Evolutionary conservation across 2,888 invertebrate genomes (phyloP).

Genomic region (Meandrusa payeni): DNA sequence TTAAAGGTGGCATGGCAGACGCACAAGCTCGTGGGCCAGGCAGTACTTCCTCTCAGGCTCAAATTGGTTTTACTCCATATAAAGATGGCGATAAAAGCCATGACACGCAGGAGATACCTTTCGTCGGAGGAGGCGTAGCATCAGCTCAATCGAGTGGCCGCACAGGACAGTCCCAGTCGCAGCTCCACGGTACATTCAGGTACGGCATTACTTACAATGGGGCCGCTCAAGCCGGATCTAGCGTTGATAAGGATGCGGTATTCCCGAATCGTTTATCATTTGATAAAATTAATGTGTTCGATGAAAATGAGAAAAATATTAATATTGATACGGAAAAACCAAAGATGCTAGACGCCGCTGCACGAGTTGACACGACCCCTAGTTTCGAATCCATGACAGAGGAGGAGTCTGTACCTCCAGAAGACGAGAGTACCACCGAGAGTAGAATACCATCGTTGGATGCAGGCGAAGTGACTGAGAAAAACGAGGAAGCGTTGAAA

Average conservation of each 20-base stretch:
- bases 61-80: conserved; percentile 91
- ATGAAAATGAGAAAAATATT: conserved; percentile 63
- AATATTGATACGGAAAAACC: conserved; percentile 45
- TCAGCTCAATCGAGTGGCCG: conserved; percentile 88
- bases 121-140: conserved; percentile 88
- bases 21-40: conserved; percentile 92
- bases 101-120: conserved; percentile 76
- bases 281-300: conserved; percentile 68
- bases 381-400: conserved; percentile 24
- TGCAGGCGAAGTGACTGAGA: conserved; percentile 28
- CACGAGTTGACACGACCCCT: conserved; percentile 30
- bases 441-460: conserved; percentile 16
- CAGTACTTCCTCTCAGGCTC: conserved; percentile 92
- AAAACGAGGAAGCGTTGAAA: conserved; percentile 39
- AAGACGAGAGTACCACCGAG: conserved; percentile 23
- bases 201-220: conserved; percentile 89
- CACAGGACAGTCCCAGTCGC: conserved; percentile 90
- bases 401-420: conserved; percentile 12
- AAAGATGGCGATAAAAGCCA: conserved; percentile 81
- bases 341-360: conserved; percentile 28
- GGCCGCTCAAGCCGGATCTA: conserved; percentile 91
- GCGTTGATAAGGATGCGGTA: conserved; percentile 80
- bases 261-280: conserved; percentile 64
- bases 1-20: conserved; percentile 91
- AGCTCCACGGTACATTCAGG: conserved; percentile 90